Percentiles rank a stretch among this genome's conserved stretches.
phyloP scores from a whole-genome alignment of 1,140 invertebrate species.

The Drosophila triauraria region DNA sequence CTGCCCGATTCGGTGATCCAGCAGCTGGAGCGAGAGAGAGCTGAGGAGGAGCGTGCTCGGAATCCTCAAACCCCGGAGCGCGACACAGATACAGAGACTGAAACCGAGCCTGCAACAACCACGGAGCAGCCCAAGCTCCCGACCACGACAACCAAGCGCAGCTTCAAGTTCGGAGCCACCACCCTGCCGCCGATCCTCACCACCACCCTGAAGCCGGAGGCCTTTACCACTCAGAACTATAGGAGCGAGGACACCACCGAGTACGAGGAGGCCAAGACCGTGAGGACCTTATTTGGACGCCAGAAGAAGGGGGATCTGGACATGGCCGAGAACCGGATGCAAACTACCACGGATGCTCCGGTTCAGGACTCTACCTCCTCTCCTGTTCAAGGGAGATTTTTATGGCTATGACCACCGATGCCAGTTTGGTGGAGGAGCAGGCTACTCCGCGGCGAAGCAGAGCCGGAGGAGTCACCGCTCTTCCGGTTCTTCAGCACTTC shows the following conservation, averaged over 20 bases:
- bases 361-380: background rate
- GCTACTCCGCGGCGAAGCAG: background rate
- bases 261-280: background rate
- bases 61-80: background rate
- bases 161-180: conserved; percentile 5
- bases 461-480: background rate
- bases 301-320: background rate
- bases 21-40: conserved; percentile 38
- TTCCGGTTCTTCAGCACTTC: conserved; percentile 1
- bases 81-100: background rate
- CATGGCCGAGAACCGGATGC: conserved; percentile 29
- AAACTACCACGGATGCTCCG: conserved; percentile 20
- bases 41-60: background rate
- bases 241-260: conserved; percentile 13
- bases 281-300: conserved; percentile 1
- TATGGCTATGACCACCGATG: conserved; percentile 10
- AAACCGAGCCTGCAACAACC: background rate
- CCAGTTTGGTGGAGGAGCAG: conserved; percentile 2
- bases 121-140: background rate
- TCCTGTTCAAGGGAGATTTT: background rate
- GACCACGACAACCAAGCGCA: background rate
- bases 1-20: conserved; percentile 54
- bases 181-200: conserved; percentile 1
- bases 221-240: background rate
- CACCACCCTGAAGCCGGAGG: background rate